Base-by-base conservation (phyloP, 2,797 vertebrate species). In the Syngnathus rostellatus region DNA sequence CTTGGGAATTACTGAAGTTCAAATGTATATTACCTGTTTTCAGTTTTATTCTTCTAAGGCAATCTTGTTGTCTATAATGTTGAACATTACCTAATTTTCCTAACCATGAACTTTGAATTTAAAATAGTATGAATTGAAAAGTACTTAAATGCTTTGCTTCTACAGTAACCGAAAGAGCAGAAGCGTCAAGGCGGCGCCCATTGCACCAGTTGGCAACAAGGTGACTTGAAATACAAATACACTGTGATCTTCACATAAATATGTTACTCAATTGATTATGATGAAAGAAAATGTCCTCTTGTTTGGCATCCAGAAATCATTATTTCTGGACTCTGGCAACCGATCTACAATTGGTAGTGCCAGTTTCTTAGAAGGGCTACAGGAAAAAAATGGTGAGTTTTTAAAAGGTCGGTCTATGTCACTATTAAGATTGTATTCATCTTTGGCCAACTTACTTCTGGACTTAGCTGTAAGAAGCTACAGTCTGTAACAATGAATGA, bases 291-390 rank as follows among this genome's bases (percentile, higher is more conserved):
- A 31, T 63, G 10, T 46, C 17, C 25, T 43, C 19, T 21, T 71
- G 23, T 69, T 25, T 63, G 1, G 40, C 14, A 31, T 71, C 1
- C 65, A 87, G 81, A 72, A 68, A 60, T 38, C 8, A 8, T 21
- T 11, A 0, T 8, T 38, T 60, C 0, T 64, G 41, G 80, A 75
- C 3, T 68, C 68, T 23, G 23, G 66, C 11, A 25, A 72, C 67
- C 39, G 79, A 51, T 87, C 86, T 1, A 1, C 60, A 2, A 71
- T 88, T 39, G 80, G 76, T 5, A 73, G n/a, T 50, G 60, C 40
- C 0, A 84, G 78, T 64, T 86, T 88, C 69, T 63, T 87, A 14
- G 71, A 83, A 8, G 77, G 72, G 23, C 74, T 83, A 50, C 75
- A 79, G 59, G 1, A 1, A 1, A 59, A 54, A 12, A 0, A 66